phyloP scores from a whole-genome alignment of 2,797 vertebrate species.

The Euphonia xanthogaster region DNA sequence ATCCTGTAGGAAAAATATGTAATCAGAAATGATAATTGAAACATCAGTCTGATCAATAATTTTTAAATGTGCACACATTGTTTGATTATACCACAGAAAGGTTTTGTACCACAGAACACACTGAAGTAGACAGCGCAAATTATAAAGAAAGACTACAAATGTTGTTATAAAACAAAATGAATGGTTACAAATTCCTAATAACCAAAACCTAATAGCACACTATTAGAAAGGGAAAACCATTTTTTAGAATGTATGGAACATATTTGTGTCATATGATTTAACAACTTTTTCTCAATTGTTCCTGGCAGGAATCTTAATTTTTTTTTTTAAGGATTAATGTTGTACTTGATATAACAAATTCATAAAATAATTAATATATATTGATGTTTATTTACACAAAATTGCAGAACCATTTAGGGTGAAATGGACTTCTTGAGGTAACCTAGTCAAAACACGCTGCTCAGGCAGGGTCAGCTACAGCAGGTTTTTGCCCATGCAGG shows the following conservation, averaged over 20 bases:
- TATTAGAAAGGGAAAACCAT: neutral
- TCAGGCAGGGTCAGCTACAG: neutral
- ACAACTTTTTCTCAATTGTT: neutral
- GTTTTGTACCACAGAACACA: neutral
- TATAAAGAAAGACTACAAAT: neutral
- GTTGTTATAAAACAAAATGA: neutral
- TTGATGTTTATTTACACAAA: neutral
- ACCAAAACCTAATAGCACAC: neutral
- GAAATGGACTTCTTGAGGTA: neutral
- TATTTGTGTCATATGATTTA: neutral
- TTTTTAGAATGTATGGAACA: neutral
- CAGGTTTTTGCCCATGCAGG: neutral
- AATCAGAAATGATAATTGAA: neutral
- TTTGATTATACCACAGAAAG: neutral
- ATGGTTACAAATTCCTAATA: neutral
- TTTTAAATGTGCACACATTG: neutral
- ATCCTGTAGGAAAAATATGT: neutral
- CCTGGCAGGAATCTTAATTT: neutral
- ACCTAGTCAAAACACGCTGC: neutral
- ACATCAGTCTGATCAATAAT: neutral
- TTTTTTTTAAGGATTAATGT: neutral
- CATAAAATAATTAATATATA: neutral
- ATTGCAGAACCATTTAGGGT: neutral
- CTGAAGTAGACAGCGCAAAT: neutral
- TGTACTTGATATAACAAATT: neutral